Conservation (phyloP, 2,888 invertebrate species). For the Tenthredo mesomela region DNA sequence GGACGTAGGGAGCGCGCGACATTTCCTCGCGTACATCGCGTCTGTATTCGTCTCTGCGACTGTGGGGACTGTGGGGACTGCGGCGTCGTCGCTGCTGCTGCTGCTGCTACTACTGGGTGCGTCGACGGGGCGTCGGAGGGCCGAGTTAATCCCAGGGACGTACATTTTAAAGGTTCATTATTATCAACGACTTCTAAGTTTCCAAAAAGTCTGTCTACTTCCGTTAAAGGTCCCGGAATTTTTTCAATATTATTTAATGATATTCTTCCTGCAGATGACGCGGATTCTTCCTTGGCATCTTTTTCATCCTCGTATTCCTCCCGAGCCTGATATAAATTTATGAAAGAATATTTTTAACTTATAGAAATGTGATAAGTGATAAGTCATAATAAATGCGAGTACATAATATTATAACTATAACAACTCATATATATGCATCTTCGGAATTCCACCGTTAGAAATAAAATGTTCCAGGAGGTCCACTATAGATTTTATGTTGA, state of each 20-base stretch:
- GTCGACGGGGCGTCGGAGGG: conserved; percentile 44
- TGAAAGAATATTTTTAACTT: not conserved
- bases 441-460: too few species aligned
- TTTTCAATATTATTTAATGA: not conserved
- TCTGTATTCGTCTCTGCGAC: conserved; percentile 43
- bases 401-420: too few species aligned
- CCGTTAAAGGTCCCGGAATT: not conserved
- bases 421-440: not conserved
- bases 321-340: not conserved
- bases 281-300: not conserved
- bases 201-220: not conserved
- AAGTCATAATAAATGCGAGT: too few species aligned
- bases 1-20: conserved; percentile 28
- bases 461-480: too few species aligned
- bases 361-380: not conserved
- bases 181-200: not conserved
- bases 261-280: not conserved
- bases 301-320: conserved; percentile 21
- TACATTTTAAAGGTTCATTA: conserved; percentile 14
- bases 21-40: conserved; percentile 44
- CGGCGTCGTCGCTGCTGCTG: conserved; percentile 37
- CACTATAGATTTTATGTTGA: too few species aligned
- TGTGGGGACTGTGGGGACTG: conserved; percentile 43
- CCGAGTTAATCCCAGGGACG: conserved; percentile 44
- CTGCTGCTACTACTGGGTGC: conserved; percentile 36